Conservation (phyloP, 2,888 invertebrate species). For the Ceriagrion tenellum region DNA sequence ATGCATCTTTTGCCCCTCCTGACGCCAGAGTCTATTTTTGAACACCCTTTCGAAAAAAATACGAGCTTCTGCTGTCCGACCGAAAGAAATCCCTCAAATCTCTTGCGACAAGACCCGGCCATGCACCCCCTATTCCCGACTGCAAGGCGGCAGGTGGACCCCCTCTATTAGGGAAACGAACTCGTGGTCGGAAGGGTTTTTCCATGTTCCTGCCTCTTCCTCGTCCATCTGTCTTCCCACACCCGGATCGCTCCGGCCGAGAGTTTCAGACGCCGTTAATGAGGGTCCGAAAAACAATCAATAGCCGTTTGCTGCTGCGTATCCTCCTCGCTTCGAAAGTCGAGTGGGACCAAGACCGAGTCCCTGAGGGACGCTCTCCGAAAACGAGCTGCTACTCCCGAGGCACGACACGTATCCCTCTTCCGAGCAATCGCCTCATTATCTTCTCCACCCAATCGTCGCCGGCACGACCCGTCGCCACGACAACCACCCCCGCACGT, state of each 20-base stretch:
- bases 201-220: neutral
- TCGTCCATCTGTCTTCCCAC: constrained; percentile 46
- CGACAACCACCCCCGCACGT: neutral
- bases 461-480: constrained; percentile 32
- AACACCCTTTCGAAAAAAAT: neutral
- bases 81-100: constrained; percentile 30
- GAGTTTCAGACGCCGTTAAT: constrained; percentile 43
- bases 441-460: constrained; percentile 35
- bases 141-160: neutral
- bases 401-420: constrained; percentile 25
- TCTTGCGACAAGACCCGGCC: neutral
- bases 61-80: neutral
- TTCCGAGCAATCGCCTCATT: constrained; percentile 51
- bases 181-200: neutral
- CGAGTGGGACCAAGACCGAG: neutral
- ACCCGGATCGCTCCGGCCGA: neutral
- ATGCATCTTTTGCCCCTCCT: neutral
- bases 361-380: neutral
- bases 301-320: neutral
- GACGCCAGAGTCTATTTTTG: neutral
- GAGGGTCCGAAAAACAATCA: constrained; percentile 56
- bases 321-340: neutral
- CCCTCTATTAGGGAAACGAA: neutral
- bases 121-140: neutral
- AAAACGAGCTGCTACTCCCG: neutral